phyloP scores from a whole-genome alignment of 2,888 invertebrate species.

The Erynnis tages region DNA sequence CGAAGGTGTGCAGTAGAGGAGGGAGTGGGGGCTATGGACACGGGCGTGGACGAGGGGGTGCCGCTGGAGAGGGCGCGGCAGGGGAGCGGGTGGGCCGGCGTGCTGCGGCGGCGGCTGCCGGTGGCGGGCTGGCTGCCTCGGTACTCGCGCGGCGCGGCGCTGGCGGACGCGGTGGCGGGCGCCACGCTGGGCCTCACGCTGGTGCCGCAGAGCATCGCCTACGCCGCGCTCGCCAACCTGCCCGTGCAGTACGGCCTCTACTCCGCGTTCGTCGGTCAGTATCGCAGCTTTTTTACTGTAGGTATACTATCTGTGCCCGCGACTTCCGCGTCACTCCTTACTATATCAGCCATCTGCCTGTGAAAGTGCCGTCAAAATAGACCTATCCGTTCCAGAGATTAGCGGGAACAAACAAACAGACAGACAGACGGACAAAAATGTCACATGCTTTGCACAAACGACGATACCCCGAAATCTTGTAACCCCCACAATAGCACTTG shows the following conservation, averaged over 20 bases:
- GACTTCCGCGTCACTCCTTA: no score
- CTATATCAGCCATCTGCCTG: no score
- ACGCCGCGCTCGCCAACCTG: conserved; percentile 91
- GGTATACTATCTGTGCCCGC: no score
- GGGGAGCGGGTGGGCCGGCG: conserved; percentile 38
- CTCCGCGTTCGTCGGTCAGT: conserved; percentile 91
- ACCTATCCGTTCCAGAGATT: no score
- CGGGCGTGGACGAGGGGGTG: conserved; percentile 45
- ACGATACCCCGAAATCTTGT: no score
- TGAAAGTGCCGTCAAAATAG: no score
- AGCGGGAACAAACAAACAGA: no score
- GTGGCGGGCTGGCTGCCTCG: conserved; percentile 84
- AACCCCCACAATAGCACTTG: no score
- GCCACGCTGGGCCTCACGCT: conserved; percentile 94
- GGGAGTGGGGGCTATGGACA: conserved; percentile 30
- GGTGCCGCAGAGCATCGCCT: conserved; percentile 96
- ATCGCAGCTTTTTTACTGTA: neutral
- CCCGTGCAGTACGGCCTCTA: conserved; percentile 96
- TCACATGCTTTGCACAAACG: no score
- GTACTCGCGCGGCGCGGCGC: conserved; percentile 85
- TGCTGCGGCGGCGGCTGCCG: conserved; percentile 61
- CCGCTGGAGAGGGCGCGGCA: conserved; percentile 33
- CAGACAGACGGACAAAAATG: no score
- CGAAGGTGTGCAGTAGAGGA: neutral
- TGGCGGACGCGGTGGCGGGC: conserved; percentile 93